Conservation (phyloP, 37 sponge, comb jelly and placozoan genomes). For the Chondrosia reniformis region DNA sequence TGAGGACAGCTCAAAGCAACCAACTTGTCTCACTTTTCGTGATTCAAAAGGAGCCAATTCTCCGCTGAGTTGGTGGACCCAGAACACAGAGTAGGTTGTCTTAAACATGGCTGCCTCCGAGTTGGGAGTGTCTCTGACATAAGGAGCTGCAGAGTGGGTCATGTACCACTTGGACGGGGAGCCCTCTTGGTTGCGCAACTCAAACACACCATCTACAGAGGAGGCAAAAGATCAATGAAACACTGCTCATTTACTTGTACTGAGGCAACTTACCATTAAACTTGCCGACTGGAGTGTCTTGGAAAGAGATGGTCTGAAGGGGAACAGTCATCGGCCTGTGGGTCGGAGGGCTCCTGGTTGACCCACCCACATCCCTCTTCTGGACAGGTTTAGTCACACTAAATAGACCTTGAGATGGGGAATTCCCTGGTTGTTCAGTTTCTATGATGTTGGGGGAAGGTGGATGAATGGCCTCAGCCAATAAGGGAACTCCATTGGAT, state of each 20-base stretch:
- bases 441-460: neutral
- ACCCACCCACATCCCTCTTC: neutral
- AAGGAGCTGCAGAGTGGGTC: slow-evolving; percentile 33
- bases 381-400: neutral
- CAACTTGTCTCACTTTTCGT: slow-evolving; percentile 21
- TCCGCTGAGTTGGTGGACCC: slow-evolving; percentile 30
- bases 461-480: too few relatives aligned
- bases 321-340: too few relatives aligned
- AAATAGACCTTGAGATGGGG: too few relatives aligned
- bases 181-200: slow-evolving; percentile 24
- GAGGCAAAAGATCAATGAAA: too few relatives aligned
- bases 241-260: neutral
- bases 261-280: neutral
- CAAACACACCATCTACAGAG: slow-evolving; percentile 29
- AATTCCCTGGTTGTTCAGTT: too few relatives aligned
- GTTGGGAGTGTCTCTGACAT: slow-evolving; percentile 21
- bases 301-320: too few relatives aligned
- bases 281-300: too few relatives aligned
- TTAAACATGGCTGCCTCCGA: slow-evolving; percentile 18
- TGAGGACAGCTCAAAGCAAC: neutral
- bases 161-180: slow-evolving; percentile 36
- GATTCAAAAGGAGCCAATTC: neutral
- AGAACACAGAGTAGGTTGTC: slow-evolving; percentile 44
- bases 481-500: neutral
- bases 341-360: too few relatives aligned